phyloP scores from a whole-genome alignment of 2,797 vertebrate species.

The Nannoperca australis region DNA sequence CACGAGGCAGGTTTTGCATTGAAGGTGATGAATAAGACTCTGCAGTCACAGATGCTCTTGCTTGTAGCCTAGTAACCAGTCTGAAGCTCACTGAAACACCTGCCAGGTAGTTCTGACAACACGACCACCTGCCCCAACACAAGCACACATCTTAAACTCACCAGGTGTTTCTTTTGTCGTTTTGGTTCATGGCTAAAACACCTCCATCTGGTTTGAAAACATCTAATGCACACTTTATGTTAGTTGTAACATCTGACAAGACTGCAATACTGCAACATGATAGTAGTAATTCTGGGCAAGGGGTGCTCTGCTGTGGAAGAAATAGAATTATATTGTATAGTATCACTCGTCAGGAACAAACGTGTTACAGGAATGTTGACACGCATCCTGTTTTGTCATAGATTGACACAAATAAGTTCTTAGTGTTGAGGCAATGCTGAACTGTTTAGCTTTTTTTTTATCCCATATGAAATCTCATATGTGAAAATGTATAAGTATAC shows the following conservation, averaged over 20 bases:
- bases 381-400: background rate
- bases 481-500: background rate
- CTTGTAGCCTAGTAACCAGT: slow-evolving; percentile 34
- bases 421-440: too few species aligned
- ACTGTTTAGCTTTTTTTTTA: background rate
- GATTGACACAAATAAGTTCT: background rate
- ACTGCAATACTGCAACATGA: background rate
- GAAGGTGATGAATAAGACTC: slow-evolving; percentile 7
- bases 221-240: slow-evolving; percentile 4
- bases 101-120: slow-evolving; percentile 28
- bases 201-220: slow-evolving; percentile 28
- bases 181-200: slow-evolving; percentile 8
- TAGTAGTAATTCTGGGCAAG: background rate
- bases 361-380: background rate
- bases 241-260: slow-evolving; percentile 9
- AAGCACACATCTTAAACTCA: slow-evolving; percentile 29
- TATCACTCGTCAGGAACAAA: background rate
- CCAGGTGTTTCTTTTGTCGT: slow-evolving; percentile 57
- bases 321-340: background rate
- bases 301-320: background rate
- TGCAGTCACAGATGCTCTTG: slow-evolving; percentile 9
- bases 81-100: slow-evolving; percentile 36
- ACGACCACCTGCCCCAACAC: slow-evolving; percentile 8
- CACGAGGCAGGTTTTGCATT: background rate
- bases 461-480: background rate